Evolutionary conservation across 2,888 invertebrate genomes (phyloP).

Genomic region (Acanthosepion esculentum): DNA sequence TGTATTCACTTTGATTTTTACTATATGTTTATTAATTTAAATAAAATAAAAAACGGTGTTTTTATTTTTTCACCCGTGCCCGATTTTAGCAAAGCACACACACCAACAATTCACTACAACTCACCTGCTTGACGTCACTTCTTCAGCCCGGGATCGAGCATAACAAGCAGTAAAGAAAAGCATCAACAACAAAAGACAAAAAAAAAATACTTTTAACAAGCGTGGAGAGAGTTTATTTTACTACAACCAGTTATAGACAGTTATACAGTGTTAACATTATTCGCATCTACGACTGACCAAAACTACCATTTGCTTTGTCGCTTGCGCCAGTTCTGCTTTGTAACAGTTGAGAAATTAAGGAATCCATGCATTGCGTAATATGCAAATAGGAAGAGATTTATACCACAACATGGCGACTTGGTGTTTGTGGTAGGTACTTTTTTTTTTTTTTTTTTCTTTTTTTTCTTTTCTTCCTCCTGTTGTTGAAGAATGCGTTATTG

Average conservation of each 20-base stretch:
- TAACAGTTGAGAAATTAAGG: constrained; percentile 1
- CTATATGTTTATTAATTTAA: not conserved
- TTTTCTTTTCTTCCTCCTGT: not conserved
- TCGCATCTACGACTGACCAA: not conserved
- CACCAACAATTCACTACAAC: too few relatives aligned
- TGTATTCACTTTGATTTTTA: not conserved
- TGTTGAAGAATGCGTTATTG: not conserved
- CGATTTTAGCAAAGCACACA: not conserved
- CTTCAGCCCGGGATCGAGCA: not conserved
- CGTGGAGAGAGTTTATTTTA: constrained; percentile 8
- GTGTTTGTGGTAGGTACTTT: not conserved
- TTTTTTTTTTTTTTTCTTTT: not conserved
- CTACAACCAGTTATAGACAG: not conserved
- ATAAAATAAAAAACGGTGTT: not conserved
- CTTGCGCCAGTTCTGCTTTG: not conserved
- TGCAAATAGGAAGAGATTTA: not conserved
- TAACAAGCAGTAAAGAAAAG: too few relatives aligned
- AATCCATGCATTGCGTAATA: not conserved
- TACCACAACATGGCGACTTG: not conserved
- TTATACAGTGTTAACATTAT: not conserved
- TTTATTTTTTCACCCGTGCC: not conserved
- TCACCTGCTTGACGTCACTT: not conserved
- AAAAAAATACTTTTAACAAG: not conserved
- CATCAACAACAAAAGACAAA: too few relatives aligned
- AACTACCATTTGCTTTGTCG: not conserved